phyloP scores from a whole-genome alignment of 2,113 vertebrate genomes.

The Phaetusa simplex region DNA sequence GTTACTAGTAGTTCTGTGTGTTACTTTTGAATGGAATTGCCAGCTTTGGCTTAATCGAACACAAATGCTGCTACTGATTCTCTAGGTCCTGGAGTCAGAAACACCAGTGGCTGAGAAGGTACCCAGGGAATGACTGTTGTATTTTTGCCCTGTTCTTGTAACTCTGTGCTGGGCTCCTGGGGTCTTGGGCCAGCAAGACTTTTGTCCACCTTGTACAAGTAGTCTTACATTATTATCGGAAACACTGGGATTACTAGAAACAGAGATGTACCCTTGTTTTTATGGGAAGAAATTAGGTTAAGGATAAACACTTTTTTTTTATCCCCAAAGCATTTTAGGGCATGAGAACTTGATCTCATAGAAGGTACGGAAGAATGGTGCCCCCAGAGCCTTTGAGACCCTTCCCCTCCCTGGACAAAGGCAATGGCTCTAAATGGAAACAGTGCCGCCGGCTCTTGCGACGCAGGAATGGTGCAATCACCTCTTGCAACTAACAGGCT shows the following conservation, averaged over 20 bases:
- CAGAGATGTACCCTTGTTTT: neutral
- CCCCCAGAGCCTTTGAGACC: neutral
- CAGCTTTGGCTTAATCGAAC: neutral
- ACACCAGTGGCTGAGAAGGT: neutral
- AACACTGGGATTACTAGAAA: neutral
- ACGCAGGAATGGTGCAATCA: neutral
- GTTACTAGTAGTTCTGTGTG: neutral
- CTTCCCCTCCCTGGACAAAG: neutral
- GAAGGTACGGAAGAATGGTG: neutral
- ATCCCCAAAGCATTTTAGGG: neutral
- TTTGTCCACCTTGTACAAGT: neutral
- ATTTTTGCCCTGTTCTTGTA: neutral
- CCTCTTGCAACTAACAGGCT: neutral
- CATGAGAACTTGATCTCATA: neutral
- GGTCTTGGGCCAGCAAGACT: neutral
- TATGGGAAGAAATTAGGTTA: neutral
- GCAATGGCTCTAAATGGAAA: neutral
- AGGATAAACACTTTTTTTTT: neutral
- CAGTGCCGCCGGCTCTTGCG: neutral
- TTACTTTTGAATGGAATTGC: neutral
- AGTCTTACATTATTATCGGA: neutral
- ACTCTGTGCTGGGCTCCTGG: neutral
- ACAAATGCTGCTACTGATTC: neutral
- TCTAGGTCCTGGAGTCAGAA: neutral
- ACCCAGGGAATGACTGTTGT: neutral